Percentiles rank a stretch among this genome's conserved stretches.
Conservation (phyloP, 2,888 invertebrate genomes). For the Chymomyza procnemis region DNA sequence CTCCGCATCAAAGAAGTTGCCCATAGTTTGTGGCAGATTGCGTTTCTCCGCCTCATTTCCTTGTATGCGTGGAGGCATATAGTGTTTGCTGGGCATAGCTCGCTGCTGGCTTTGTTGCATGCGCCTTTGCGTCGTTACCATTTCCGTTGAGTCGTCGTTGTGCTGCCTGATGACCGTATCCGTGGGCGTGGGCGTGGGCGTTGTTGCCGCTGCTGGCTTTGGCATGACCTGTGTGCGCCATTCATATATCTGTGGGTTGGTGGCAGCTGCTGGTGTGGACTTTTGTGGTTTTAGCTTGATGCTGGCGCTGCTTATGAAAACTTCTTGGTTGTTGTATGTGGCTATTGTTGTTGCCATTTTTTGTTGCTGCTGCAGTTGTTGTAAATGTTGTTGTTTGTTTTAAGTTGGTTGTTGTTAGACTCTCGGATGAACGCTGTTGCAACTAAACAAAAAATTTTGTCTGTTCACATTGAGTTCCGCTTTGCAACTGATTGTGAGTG, state of each 20-base stretch:
- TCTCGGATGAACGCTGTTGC: not conserved
- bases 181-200: not conserved
- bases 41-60: conserved; percentile 51
- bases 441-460: not conserved
- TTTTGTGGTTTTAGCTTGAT: conserved; percentile 39
- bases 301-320: conserved; percentile 50
- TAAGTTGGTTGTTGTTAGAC: not conserved
- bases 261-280: not conserved
- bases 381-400: not conserved
- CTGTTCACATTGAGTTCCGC: conserved; percentile 53
- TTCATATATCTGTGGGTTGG: conserved; percentile 34
- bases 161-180: not conserved
- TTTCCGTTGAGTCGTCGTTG: not conserved
- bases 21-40: conserved; percentile 53
- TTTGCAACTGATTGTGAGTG: conserved; percentile 54
- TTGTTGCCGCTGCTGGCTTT: conserved; percentile 10
- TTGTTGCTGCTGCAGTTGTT: conserved; percentile 32
- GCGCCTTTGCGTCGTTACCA: not conserved
- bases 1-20: conserved; percentile 67
- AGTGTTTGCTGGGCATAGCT: conserved; percentile 22
- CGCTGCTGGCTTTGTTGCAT: conserved; percentile 14
- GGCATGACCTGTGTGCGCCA: conserved; percentile 54
- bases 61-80: conserved; percentile 48
- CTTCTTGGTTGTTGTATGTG: conserved; percentile 23
- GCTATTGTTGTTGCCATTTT: conserved; percentile 13